Evolutionary conservation across 2,797 vertebrate genomes (phyloP).

Genomic region (Tapera naevia): DNA sequence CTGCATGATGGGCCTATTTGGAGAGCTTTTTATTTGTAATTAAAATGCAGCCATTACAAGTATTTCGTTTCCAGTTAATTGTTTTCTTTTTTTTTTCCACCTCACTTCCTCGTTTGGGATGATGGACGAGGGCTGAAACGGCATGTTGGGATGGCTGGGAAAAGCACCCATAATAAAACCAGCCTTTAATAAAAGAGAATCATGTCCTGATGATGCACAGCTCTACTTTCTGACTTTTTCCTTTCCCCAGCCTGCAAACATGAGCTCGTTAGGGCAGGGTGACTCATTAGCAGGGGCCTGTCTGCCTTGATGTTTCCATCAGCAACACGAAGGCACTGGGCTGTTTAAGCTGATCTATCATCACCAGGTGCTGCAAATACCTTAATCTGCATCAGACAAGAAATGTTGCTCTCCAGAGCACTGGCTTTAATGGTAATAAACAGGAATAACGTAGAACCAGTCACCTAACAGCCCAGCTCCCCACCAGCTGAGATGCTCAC

Average conservation of each 20-base stretch:
- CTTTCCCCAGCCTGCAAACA: neutral
- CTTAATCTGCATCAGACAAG: neutral
- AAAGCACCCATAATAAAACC: neutral
- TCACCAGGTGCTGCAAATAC: neutral
- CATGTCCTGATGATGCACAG: neutral
- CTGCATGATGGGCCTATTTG: conserved; percentile 19
- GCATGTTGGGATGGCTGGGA: neutral
- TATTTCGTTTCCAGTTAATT: neutral
- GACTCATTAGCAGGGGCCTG: neutral
- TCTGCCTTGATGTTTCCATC: conserved; percentile 10
- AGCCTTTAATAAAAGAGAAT: neutral
- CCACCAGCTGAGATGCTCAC: neutral
- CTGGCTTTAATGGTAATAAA: neutral
- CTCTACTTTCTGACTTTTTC: neutral
- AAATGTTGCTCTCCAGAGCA: fast-evolving
- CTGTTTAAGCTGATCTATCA: neutral
- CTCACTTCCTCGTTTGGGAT: neutral
- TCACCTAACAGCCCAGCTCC: neutral
- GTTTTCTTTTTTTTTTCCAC: neutral
- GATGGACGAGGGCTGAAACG: neutral
- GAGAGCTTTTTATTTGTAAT: conserved; percentile 16
- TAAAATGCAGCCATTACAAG: conserved; percentile 16
- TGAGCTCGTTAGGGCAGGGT: neutral
- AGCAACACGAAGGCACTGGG: neutral
- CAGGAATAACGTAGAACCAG: neutral